Base-by-base conservation (phyloP, 2,888 invertebrate genomes). In the Saturnia japonica region DNA sequence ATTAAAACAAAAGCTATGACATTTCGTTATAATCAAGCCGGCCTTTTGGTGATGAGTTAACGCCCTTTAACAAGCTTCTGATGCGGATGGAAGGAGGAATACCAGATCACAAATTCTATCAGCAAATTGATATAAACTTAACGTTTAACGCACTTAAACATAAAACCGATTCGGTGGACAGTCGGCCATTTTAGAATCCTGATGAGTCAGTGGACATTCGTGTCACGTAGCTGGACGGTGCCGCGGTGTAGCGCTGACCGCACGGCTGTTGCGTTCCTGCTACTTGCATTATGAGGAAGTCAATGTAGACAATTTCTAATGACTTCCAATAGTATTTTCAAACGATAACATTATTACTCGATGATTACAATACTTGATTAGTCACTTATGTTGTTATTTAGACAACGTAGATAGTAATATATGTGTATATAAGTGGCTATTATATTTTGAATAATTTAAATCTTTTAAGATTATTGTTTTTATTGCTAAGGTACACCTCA, bases 181-280 rank as follows among this genome's bases (percentile, higher is more conserved):
- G 80, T 78, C 85, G 75, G 88, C 91, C 90, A 89, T 90, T 79
- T 90, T 91, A 80, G 80, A 88, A 86, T 90, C 83, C 80, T 77
- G 86, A 90, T 90, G 89, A 90, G 83, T 88, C 88, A 87, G 83
- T 91, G 86, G 82, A 79, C 81, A 89, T 87, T 89, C 89, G 76
- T 78, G 85, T 84, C 91, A 91, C 92, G 92, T 90, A 85, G 76
- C 72, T 73, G 75, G 75, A 22, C n/a, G n/a, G n/a, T n/a, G n/a
- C n/a, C n/a, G n/a, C n/a, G n/a, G 75, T 80, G 80, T 76, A 77
- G 75, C 79, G 78, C 75, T 79, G 81, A 83, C 82, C 82, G 79
- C 81, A 76, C 76, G 71, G 84, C 83, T 70, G 76, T 79, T 85
- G 82, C 81, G 79, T 76, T 69, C 70, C 66, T 51, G 42, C 66